Conservation (phyloP, 2,888 invertebrate species). For the Cyaniris semiargus region DNA sequence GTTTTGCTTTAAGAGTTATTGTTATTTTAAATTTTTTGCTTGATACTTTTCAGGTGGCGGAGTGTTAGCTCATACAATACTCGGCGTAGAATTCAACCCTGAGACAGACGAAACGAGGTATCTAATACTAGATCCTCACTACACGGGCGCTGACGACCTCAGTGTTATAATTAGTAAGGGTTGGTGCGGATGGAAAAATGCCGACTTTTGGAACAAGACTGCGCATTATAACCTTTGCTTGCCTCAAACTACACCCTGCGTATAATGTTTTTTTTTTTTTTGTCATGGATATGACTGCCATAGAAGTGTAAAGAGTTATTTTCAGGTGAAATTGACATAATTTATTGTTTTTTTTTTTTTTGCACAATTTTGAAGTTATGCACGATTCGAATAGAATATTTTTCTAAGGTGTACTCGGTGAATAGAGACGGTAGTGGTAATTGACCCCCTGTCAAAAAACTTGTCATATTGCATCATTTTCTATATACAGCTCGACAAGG, state of each 20-base stretch:
- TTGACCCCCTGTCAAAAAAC: no score
- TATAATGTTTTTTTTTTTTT: slow-evolving; percentile 44
- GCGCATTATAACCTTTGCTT: slow-evolving; percentile 98
- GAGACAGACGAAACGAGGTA: slow-evolving; percentile 90
- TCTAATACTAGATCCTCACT: slow-evolving; percentile 99
- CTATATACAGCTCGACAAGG: no score
- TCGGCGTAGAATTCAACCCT: slow-evolving; percentile 94
- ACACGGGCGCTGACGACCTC: slow-evolving; percentile 93
- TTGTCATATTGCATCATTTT: no score
- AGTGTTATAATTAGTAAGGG: slow-evolving; percentile 88
- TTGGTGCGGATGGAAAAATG: slow-evolving; percentile 98
- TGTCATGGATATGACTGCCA: not conserved
- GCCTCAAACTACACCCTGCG: slow-evolving; percentile 82
- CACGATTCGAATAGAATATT: not conserved
- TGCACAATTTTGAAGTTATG: not conserved
- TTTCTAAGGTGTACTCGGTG: no score
- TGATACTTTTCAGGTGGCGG: slow-evolving; percentile 88
- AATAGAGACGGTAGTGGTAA: no score
- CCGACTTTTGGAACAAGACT: slow-evolving; percentile 96
- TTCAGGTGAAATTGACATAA: not conserved
- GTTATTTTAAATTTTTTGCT: not conserved
- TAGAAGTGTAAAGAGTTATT: not conserved
- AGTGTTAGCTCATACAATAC: slow-evolving; percentile 97
- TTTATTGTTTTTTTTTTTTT: not conserved
- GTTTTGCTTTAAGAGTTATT: no score